phyloP scores from a whole-genome alignment of 2,888 invertebrate genomes.

The Chrysopilus asiliformis region DNA sequence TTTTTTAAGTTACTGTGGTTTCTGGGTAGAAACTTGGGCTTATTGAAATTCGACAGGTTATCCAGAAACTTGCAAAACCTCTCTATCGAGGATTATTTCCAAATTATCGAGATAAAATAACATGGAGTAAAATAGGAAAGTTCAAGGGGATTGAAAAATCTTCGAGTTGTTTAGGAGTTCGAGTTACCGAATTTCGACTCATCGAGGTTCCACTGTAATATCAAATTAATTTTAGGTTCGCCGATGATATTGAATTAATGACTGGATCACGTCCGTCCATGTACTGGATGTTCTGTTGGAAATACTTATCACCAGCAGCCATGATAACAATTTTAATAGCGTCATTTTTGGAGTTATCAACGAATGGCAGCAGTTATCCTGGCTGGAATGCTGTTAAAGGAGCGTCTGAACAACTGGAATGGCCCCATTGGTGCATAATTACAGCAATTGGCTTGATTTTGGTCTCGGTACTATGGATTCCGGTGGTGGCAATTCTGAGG shows the following conservation, averaged over 20 bases:
- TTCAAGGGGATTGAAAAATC: too few species aligned
- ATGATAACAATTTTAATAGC: constrained; percentile 78
- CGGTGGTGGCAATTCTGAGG: constrained; percentile 68
- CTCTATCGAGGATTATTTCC: too few species aligned
- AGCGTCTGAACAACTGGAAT: constrained; percentile 59
- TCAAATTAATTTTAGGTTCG: constrained; percentile 69
- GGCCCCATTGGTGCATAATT: constrained; percentile 75
- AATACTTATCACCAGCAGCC: constrained; percentile 78
- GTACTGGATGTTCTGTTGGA: constrained; percentile 92
- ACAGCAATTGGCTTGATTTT: constrained; percentile 60
- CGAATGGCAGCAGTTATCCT: constrained; percentile 70
- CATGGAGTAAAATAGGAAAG: too few species aligned
- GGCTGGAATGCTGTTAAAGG: constrained; percentile 69
- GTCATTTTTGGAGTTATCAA: constrained; percentile 65
- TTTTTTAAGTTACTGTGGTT: too few species aligned
- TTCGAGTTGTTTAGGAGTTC: too few species aligned
- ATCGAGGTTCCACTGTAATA: too few species aligned
- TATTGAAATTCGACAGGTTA: too few species aligned
- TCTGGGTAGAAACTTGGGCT: too few species aligned
- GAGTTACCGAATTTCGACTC: too few species aligned
- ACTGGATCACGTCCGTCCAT: constrained; percentile 76
- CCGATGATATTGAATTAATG: constrained; percentile 91
- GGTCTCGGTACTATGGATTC: constrained; percentile 80
- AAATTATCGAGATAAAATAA: too few species aligned
- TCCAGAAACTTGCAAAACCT: too few species aligned